Base-by-base conservation (phyloP, 2,113 vertebrate genomes). In the Siniperca chuatsi region DNA sequence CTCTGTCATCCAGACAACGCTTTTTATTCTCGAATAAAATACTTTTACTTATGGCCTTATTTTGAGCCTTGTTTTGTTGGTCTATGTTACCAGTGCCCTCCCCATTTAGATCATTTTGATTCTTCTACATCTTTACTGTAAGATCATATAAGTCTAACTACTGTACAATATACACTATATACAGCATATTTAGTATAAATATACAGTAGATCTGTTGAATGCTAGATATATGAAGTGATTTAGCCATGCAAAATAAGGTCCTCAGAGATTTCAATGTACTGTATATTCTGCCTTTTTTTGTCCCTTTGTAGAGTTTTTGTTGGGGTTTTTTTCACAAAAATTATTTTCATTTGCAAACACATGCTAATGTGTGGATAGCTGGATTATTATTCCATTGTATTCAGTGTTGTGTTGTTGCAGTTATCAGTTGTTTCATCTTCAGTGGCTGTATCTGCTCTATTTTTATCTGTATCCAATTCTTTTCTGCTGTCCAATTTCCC, bases 391-490 rank as follows among this genome's bases (percentile, higher is more conserved):
- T 57, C 29, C 8, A 52, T 0, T 61, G 57, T 67, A n/a, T 46
- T 54, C 44, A 20, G 15, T 12, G 8, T 57, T 81, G 3, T 79
- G 73, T 55, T 35, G 25, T 25, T 69, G 33, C 16, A 44, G 9
- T 67, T 50, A 77, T 84, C 64, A 46, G 29, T 61, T 35, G 54
- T 72, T 80, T 71, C 40, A 81, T 81, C 79, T 81, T 48, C 23
- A 42, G 55, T 37, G 25, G 42, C 48, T 76, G 60, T 40, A 16
- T 81, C 62, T 67, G 61, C 66, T 75, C 67, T 69, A 42, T 80
- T 84, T 85, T 75, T 81, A 67, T 74, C 23, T 23, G 0, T 35
- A 40, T 81, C 71, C 2, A n/a, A 60, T 77, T 77, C 6, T 23
- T 84, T 73, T 75, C 65, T 68, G 20, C 50, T 73, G 52, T 75